Conservation (phyloP, 2,888 invertebrate species). For the Carterocephalus palaemon region DNA sequence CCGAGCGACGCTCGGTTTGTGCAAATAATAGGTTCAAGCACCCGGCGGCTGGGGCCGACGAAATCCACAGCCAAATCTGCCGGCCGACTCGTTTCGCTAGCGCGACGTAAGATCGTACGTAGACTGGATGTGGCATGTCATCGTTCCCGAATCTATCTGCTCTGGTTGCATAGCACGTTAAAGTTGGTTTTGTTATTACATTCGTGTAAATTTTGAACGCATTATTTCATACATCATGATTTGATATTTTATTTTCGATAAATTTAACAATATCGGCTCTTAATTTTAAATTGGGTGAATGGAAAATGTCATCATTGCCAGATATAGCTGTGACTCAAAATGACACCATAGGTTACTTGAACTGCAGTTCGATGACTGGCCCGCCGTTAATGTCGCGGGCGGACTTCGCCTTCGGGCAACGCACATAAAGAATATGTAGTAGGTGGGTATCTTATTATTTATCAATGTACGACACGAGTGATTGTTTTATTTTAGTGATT, state of each 20-base stretch:
- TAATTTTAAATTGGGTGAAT: not conserved
- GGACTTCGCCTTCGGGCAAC: too few species aligned
- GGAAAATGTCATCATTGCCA: constrained; percentile 11
- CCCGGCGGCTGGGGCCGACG: constrained; percentile 41
- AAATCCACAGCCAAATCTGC: constrained; percentile 47
- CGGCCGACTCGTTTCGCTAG: constrained; percentile 34
- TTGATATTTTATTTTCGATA: too few species aligned
- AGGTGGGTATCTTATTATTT: too few species aligned
- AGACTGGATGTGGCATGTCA: constrained; percentile 10
- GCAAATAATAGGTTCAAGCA: constrained; percentile 43
- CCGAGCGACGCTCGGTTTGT: constrained; percentile 28
- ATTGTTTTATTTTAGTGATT: too few species aligned
- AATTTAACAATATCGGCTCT: too few species aligned
- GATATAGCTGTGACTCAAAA: constrained; percentile 19
- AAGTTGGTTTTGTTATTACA: too few species aligned
- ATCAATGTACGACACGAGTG: too few species aligned
- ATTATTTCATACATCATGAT: too few species aligned
- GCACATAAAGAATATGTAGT: too few species aligned
- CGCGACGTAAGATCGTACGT: constrained; percentile 7
- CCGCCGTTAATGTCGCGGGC: constrained; percentile 11
- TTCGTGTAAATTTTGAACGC: too few species aligned
- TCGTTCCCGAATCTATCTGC: too few species aligned
- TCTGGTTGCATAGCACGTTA: too few species aligned
- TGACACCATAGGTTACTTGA: constrained; percentile 12
- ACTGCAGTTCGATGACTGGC: constrained; percentile 1